phyloP scores from a whole-genome alignment of 2,113 vertebrate genomes.

The Accipiter cooperii region DNA sequence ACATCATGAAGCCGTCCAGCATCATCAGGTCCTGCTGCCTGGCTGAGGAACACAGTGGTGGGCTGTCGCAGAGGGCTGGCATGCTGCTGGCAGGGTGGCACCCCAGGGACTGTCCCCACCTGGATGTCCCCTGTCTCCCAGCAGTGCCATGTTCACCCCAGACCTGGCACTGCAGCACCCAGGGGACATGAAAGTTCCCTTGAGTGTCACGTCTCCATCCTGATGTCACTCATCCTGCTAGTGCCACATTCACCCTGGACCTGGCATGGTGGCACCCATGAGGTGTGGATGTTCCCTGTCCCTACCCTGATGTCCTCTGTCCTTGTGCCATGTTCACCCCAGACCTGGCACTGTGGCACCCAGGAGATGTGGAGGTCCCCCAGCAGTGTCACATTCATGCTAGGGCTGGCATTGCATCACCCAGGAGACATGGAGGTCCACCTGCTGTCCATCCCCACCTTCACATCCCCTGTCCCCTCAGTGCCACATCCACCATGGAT shows the following conservation, averaged over 20 bases:
- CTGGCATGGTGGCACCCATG: neutral
- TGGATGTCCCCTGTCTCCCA: neutral
- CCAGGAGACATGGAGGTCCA: neutral
- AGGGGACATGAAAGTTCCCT: neutral
- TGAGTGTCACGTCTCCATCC: neutral
- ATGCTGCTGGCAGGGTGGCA: neutral
- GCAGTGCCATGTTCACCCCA: neutral
- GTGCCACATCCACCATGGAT: neutral
- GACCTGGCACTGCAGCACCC: neutral
- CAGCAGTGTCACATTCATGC: too few relatives aligned
- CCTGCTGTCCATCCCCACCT: neutral
- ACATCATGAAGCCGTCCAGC: conserved; percentile 93
- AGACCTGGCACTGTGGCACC: neutral
- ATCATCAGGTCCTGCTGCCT: conserved; percentile 87
- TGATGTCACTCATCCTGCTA: neutral
- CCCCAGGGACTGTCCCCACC: neutral
- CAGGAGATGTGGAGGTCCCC: neutral
- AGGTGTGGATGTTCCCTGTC: neutral
- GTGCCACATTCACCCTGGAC: neutral
- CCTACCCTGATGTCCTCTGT: neutral
- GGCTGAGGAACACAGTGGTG: conserved; percentile 57
- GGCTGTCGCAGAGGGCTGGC: neutral
- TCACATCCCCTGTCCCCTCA: neutral
- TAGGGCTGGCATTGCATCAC: neutral
- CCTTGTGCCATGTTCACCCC: neutral